Evolutionary conservation across 2,888 invertebrate genomes (phyloP).

Genomic region (Melikaiella ostensackeni): DNA sequence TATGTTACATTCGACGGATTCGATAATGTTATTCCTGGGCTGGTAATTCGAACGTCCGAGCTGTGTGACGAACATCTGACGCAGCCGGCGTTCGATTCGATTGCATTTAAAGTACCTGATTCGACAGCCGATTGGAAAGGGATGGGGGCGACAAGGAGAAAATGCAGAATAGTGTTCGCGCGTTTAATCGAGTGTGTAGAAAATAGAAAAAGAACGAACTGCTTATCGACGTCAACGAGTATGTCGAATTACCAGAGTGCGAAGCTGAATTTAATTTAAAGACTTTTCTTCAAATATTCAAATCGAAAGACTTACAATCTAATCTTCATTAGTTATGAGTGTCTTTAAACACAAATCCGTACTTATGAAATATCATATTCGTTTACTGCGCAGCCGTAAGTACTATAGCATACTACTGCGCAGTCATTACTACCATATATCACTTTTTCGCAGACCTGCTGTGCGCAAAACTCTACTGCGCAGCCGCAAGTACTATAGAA

Average conservation of each 20-base stretch:
- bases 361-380: neutral
- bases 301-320: neutral
- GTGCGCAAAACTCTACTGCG: neutral
- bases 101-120: conserved; percentile 69
- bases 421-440: too few species aligned
- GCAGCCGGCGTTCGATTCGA: conserved; percentile 59
- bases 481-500: too few species aligned
- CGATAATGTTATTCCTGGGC: conserved; percentile 67
- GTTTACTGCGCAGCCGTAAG: neutral
- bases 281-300: neutral
- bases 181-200: neutral
- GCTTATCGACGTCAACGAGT: neutral
- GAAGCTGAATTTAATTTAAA: neutral
- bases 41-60: conserved; percentile 60
- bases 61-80: conserved; percentile 62
- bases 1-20: neutral
- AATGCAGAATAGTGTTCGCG: neutral
- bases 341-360: neutral
- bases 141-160: neutral
- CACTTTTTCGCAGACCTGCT: neutral
- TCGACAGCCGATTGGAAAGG: conserved; percentile 45
- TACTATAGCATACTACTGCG: neutral
- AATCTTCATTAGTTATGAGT: neutral
- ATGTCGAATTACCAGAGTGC: neutral
- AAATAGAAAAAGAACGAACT: neutral